Conservation (phyloP, 1,140 invertebrate genomes). For the Papilio dardanus region DNA sequence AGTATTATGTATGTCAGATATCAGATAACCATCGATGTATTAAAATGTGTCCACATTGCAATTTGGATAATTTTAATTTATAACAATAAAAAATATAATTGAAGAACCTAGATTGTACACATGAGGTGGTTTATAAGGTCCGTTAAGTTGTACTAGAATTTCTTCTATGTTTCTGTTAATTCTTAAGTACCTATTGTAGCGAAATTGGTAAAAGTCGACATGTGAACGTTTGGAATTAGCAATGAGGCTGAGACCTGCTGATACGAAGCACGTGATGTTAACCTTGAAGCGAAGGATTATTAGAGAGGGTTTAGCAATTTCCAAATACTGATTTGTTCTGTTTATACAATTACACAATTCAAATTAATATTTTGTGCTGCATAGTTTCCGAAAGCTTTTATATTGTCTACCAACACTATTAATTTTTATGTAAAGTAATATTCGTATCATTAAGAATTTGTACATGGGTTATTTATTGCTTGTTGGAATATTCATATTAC, state of each 20-base stretch:
- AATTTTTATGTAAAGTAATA: too few species aligned
- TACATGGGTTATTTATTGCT: too few species aligned
- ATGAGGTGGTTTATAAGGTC: neutral
- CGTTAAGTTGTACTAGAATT: neutral
- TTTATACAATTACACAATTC: neutral
- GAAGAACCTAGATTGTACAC: neutral
- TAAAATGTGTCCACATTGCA: too few species aligned
- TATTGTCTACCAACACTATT: too few species aligned
- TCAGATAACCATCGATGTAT: too few species aligned
- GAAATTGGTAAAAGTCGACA: slow-evolving; percentile 10
- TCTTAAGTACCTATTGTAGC: slow-evolving; percentile 18
- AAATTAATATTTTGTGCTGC: neutral
- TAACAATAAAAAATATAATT: neutral
- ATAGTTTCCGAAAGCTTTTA: neutral
- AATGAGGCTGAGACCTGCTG: neutral
- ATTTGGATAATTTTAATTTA: neutral
- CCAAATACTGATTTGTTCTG: neutral
- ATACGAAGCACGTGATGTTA: neutral
- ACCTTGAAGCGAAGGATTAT: slow-evolving; percentile 21
- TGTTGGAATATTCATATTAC: too few species aligned
- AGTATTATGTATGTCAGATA: too few species aligned
- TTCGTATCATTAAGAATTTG: too few species aligned
- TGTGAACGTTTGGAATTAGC: neutral
- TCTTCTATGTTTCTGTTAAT: slow-evolving; percentile 2
- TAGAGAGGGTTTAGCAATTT: slow-evolving; percentile 2